Percentiles rank a stretch among this genome's conserved stretches.
phyloP scores from a whole-genome alignment of 2,797 vertebrate species.

The Rhabdophis nuchalis region DNA sequence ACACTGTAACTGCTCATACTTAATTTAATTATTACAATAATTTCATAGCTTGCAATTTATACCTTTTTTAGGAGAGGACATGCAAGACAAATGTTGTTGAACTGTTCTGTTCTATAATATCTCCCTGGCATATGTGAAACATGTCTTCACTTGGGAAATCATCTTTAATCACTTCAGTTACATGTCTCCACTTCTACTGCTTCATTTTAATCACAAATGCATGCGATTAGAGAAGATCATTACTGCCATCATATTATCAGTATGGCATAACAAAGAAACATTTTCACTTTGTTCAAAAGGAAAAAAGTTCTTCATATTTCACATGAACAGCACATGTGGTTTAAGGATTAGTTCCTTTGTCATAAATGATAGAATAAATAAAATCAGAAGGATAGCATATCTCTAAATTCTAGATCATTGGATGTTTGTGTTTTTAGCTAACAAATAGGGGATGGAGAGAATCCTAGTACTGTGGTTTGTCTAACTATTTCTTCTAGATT shows the following conservation, averaged over 20 bases:
- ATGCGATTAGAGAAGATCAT: not conserved
- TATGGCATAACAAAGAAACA: not conserved
- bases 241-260: not conserved
- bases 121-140: conserved; percentile 3
- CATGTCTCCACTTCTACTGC: not conserved
- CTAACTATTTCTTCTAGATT: not conserved
- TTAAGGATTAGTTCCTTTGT: not conserved
- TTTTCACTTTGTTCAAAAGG: not conserved
- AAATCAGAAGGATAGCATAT: not conserved
- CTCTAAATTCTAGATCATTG: not conserved
- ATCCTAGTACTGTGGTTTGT: not conserved
- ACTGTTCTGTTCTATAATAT: not conserved
- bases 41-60: conserved; percentile 4
- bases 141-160: conserved; percentile 1
- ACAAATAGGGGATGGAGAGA: no score
- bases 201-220: conserved; percentile 5
- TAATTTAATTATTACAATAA: conserved; percentile 19
- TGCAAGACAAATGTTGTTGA: not conserved
- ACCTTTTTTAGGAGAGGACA: not conserved
- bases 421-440: not conserved
- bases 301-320: not conserved
- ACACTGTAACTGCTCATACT: not conserved
- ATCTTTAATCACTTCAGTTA: conserved; percentile 21
- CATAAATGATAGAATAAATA: not conserved
- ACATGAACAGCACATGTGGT: not conserved